phyloP scores from a whole-genome alignment of 2,797 vertebrate genomes.

The Centroberyx gerrardi region DNA sequence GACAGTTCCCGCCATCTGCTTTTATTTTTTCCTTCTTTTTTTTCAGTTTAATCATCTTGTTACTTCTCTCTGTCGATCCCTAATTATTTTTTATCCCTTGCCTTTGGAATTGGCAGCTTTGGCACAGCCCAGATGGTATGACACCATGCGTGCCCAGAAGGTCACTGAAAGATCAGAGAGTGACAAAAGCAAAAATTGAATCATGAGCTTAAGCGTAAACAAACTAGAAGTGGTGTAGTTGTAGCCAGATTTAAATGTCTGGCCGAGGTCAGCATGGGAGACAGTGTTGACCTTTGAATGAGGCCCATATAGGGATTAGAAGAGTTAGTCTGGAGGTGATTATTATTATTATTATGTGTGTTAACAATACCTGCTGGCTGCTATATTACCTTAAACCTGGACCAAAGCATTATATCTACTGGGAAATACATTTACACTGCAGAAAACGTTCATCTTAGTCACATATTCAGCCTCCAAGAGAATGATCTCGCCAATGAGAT shows the following conservation, averaged over 20 bases:
- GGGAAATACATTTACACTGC: neutral
- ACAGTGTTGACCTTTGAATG: conserved; percentile 36
- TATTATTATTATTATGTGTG: conserved; percentile 8
- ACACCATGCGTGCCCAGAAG: conserved; percentile 9
- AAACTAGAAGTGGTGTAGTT: neutral
- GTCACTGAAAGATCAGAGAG: conserved; percentile 29
- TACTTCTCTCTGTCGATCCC: conserved; percentile 4
- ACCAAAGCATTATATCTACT: neutral
- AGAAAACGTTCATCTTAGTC: no score
- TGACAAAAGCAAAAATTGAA: conserved; percentile 29
- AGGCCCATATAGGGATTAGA: conserved; percentile 30
- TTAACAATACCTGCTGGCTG: conserved; percentile 1
- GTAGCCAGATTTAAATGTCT: conserved; percentile 21
- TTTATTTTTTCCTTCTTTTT: neutral
- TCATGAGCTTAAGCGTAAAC: conserved; percentile 21
- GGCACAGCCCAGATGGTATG: neutral
- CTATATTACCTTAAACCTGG: conserved; percentile 7
- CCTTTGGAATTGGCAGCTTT: neutral
- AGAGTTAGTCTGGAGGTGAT: conserved; percentile 15
- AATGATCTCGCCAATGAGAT: no score
- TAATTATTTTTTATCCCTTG: neutral
- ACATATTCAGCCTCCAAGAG: no score
- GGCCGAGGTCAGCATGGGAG: conserved; percentile 31
- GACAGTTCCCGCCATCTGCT: neutral
- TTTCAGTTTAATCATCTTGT: neutral